Percentiles rank a stretch among this genome's conserved stretches.
These are phyloP conservation scores for Ptychadena robeensis DNA, from an alignment of 2,797 vertebrate species.

Conservation along the genomic window DNA sequence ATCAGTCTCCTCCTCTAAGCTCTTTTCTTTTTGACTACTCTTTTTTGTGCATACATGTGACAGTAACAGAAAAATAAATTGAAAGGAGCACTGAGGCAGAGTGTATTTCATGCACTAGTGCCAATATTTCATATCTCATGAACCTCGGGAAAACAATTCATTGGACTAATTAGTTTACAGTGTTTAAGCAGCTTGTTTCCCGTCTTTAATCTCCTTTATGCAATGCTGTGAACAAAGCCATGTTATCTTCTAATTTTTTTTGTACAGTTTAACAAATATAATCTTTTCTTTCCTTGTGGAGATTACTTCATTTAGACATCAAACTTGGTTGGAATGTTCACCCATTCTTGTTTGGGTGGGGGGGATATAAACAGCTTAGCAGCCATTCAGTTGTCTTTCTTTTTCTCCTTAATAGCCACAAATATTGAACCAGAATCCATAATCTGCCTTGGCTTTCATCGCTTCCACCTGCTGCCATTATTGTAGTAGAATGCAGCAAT, in stretches of 20 bases:
- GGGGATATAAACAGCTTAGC: slow-evolving; percentile 66
- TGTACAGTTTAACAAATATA: slow-evolving; percentile 76
- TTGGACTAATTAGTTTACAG: slow-evolving; percentile 84
- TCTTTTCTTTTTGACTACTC: slow-evolving; percentile 70
- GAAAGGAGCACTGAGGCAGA: slow-evolving; percentile 82
- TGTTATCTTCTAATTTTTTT: slow-evolving; percentile 76
- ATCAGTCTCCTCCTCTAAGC: slow-evolving; percentile 68
- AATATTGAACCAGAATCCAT: slow-evolving; percentile 61
- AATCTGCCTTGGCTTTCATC: slow-evolving; percentile 63
- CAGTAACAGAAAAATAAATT: slow-evolving; percentile 83
- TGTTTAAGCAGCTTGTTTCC: slow-evolving; percentile 82
- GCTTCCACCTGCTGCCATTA: slow-evolving; percentile 67
- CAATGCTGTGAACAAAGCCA: slow-evolving; percentile 77
- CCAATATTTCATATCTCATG: slow-evolving; percentile 78
- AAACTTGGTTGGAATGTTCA: slow-evolving; percentile 63
- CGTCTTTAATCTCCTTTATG: slow-evolving; percentile 81
- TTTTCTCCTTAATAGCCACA: slow-evolving; percentile 35
- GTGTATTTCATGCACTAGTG: slow-evolving; percentile 78
- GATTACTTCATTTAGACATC: slow-evolving; percentile 78
- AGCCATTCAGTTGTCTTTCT: slow-evolving; percentile 60
- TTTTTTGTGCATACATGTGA: slow-evolving; percentile 71
- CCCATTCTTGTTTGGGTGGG: slow-evolving; percentile 52
- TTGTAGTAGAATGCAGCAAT: slow-evolving; percentile 29
- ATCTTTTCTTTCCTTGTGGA: slow-evolving; percentile 69
- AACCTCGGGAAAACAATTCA: slow-evolving; percentile 81